Conservation (phyloP, 2,113 vertebrate species). For the Echinops telfairi region DNA sequence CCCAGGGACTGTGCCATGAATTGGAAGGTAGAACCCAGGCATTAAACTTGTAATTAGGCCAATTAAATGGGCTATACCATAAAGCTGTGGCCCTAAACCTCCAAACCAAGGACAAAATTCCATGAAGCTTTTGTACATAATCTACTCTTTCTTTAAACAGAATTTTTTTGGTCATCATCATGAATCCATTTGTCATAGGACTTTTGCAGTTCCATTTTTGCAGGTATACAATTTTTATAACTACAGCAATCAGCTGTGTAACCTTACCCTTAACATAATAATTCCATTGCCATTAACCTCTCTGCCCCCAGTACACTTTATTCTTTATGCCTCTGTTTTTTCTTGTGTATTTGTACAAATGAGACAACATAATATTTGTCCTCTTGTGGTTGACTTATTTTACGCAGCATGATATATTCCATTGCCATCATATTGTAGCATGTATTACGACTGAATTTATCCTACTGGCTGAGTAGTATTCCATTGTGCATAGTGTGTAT, state of each 20-base stretch:
- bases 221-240: background rate
- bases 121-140: background rate
- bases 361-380: background rate
- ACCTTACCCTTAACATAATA: background rate
- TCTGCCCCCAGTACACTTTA: no score
- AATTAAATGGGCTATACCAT: background rate
- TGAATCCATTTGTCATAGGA: background rate
- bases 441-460: background rate
- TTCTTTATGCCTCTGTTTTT: background rate
- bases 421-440: background rate
- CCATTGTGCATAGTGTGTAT: background rate
- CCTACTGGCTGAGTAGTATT: background rate
- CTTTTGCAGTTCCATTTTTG: background rate
- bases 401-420: background rate
- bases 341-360: background rate
- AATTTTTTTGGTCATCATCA: background rate
- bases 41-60: background rate
- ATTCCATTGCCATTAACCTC: background rate
- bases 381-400: background rate
- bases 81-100: background rate
- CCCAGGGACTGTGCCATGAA: background rate
- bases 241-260: background rate
- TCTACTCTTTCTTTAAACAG: background rate
- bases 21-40: background rate
- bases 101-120: background rate